phyloP scores from a whole-genome alignment of 2,888 invertebrate species.

The Elmis aenea region DNA sequence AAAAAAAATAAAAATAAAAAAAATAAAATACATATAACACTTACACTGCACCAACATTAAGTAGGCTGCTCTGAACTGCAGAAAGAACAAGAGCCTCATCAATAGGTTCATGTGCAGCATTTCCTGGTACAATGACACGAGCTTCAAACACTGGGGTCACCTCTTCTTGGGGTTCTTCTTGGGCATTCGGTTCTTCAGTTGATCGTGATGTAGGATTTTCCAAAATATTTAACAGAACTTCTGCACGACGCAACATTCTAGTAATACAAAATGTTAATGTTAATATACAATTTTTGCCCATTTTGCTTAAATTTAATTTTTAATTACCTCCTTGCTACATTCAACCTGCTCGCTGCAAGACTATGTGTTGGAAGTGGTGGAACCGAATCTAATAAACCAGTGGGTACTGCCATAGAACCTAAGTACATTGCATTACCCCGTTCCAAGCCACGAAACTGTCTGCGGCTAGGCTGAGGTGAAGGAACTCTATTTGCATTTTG shows the following conservation, averaged over 20 bases:
- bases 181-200: constrained; percentile 31
- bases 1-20: constrained; percentile 2
- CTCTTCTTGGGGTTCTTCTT: constrained; percentile 42
- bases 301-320: not conserved
- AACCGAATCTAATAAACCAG: constrained; percentile 46
- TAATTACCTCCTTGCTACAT: constrained; percentile 45
- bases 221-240: constrained; percentile 45
- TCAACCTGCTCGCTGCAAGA: constrained; percentile 50
- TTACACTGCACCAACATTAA: constrained; percentile 31
- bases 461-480: constrained; percentile 30
- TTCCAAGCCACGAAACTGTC: constrained; percentile 29
- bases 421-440: constrained; percentile 54
- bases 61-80: constrained; percentile 37
- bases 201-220: constrained; percentile 42
- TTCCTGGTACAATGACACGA: constrained; percentile 40
- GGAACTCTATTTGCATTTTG: constrained; percentile 28
- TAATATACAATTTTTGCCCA: not conserved
- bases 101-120: constrained; percentile 31
- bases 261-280: not conserved
- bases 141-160: constrained; percentile 46
- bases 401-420: constrained; percentile 55
- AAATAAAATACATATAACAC: constrained; percentile 6
- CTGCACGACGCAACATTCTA: constrained; percentile 50
- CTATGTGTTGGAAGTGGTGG: constrained; percentile 50
- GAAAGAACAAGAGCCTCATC: constrained; percentile 37